Conservation (phyloP, 2,113 vertebrate genomes). For the Osmerus eperlanus region DNA sequence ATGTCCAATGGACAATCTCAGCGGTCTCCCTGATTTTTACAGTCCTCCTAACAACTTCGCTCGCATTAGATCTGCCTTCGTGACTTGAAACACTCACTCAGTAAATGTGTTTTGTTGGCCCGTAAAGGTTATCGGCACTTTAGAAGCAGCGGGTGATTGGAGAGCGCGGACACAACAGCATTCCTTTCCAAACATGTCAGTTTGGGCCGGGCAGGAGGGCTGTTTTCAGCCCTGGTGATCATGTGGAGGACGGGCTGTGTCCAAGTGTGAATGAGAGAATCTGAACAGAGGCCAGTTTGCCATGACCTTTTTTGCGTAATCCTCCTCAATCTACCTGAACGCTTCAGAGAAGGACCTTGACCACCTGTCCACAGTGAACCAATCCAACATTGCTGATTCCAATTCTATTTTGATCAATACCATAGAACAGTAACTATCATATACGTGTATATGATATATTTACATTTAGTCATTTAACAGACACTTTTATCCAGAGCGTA, state of each 20-base stretch:
- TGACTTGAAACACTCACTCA: conserved; percentile 76
- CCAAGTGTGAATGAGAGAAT: conserved; percentile 51
- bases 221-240: conserved; percentile 45
- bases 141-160: conserved; percentile 71
- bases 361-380: too few relatives aligned
- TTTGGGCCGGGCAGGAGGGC: conserved; percentile 58
- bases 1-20: conserved; percentile 50
- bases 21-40: conserved; percentile 54
- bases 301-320: conserved; percentile 24
- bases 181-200: conserved; percentile 77
- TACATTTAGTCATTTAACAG: too few relatives aligned
- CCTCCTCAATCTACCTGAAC: too few relatives aligned
- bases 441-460: too few relatives aligned
- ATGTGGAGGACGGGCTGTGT: conserved; percentile 44
- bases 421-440: too few relatives aligned
- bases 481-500: too few relatives aligned
- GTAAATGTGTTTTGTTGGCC: conserved; percentile 72
- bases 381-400: too few relatives aligned
- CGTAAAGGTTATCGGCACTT: conserved; percentile 76
- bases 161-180: conserved; percentile 66
- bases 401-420: too few relatives aligned
- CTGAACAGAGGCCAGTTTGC: conserved; percentile 46
- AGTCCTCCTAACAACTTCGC: conserved; percentile 52
- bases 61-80: conserved; percentile 66
- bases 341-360: too few relatives aligned